Percentiles rank a stretch among this genome's conserved stretches.
These are phyloP conservation scores for Apogon hyalosoma DNA, from an alignment of 2,797 vertebrate genomes.

Conservation along the genomic window DNA sequence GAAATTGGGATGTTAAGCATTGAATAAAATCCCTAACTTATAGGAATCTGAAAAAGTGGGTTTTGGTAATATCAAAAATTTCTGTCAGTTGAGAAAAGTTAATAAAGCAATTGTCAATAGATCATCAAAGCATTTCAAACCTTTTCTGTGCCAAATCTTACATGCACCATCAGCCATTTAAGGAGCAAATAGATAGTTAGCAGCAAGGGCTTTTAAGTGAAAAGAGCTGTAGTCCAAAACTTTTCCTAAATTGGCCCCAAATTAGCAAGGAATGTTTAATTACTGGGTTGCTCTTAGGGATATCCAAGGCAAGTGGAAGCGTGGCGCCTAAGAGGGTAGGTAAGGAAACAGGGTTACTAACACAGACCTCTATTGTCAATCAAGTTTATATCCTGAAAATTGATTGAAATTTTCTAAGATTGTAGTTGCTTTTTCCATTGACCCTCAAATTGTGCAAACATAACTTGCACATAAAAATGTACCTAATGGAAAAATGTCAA, in stretches of 20 bases:
- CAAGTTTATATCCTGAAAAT: too few relatives aligned
- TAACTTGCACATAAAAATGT: too few relatives aligned
- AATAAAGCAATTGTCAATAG: neutral
- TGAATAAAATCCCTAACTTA: neutral
- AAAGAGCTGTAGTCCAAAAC: neutral
- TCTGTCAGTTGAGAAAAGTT: neutral
- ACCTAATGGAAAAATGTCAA: too few relatives aligned
- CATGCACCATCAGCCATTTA: neutral
- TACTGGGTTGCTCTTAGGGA: neutral
- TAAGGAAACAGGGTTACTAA: neutral
- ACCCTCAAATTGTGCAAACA: too few relatives aligned
- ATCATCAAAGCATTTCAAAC: neutral
- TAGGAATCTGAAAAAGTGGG: constrained; percentile 1
- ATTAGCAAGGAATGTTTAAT: neutral
- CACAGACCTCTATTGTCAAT: neutral
- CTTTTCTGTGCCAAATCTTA: neutral
- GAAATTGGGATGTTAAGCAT: neutral
- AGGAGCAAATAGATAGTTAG: neutral
- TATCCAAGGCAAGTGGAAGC: neutral
- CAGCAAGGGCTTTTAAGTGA: neutral
- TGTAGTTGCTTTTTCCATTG: too few relatives aligned
- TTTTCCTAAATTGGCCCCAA: neutral
- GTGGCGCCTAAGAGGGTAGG: neutral
- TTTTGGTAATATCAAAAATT: neutral
- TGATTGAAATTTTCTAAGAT: too few relatives aligned